Conservation (phyloP, 2,797 vertebrate species). For the Myiotriccus ornatus region DNA sequence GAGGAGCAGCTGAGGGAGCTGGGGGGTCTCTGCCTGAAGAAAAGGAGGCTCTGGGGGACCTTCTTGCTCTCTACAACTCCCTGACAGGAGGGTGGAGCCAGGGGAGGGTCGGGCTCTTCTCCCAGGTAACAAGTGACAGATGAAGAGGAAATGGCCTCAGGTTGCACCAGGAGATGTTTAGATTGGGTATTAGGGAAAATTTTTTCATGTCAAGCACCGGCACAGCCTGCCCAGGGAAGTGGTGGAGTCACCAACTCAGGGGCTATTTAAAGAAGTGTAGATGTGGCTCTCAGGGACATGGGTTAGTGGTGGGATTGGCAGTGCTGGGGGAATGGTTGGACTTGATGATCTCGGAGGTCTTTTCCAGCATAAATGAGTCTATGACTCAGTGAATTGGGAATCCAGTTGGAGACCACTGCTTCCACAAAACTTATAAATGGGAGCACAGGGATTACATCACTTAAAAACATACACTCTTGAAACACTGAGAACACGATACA, state of each 20-base stretch:
- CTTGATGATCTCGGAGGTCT: background rate
- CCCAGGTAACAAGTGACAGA: background rate
- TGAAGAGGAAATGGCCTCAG: background rate
- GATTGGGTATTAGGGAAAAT: background rate
- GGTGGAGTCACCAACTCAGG: background rate
- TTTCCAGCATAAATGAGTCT: background rate
- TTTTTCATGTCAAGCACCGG: background rate
- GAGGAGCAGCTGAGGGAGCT: background rate
- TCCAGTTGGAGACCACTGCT: background rate
- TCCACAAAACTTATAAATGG: background rate
- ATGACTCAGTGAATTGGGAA: background rate
- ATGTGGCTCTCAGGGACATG: background rate
- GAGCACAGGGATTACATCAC: background rate
- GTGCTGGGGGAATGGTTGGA: background rate
- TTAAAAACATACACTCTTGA: background rate
- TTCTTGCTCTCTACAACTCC: rapidly evolving
- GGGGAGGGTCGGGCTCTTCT: rapidly evolving
- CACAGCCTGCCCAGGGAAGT: background rate
- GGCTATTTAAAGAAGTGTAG: background rate
- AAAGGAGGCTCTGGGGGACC: background rate
- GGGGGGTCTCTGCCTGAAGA: background rate
- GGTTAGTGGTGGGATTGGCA: background rate
- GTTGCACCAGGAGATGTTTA: background rate
- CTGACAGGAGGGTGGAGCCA: rapidly evolving
- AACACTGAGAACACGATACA: background rate